These are phyloP conservation scores for Erebia aethiops DNA, from an alignment of 2,888 invertebrate genomes.

Conservation along the genomic window DNA sequence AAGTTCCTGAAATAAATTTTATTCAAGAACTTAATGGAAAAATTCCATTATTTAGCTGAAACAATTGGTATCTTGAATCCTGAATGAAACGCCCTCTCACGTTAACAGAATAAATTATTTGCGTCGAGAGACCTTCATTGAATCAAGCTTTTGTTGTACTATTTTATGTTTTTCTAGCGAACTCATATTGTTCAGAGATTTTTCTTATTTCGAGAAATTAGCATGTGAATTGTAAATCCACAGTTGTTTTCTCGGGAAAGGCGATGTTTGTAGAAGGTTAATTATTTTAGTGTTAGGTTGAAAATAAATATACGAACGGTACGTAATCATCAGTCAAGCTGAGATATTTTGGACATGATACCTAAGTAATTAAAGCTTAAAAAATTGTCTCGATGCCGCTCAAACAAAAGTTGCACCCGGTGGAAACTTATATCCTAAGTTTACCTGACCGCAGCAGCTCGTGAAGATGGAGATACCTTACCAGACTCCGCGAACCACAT, in stretches of 20 bases:
- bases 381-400: neutral
- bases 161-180: neutral
- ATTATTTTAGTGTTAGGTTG: neutral
- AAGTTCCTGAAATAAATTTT: neutral
- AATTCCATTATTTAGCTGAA: constrained; percentile 8
- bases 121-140: constrained; percentile 5
- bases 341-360: neutral
- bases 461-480: constrained; percentile 26
- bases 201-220: neutral
- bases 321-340: neutral
- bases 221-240: neutral
- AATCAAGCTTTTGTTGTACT: neutral
- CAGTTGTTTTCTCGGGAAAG: neutral
- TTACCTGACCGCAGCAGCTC: constrained; percentile 31
- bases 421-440: constrained; percentile 1
- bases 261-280: no score
- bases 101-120: constrained; percentile 17
- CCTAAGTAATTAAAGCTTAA: neutral
- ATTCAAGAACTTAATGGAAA: constrained; percentile 6
- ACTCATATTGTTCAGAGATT: constrained; percentile 1
- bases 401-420: neutral
- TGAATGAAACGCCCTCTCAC: constrained; percentile 21
- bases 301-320: neutral
- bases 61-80: constrained; percentile 14
- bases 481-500: constrained; percentile 36